Conservation (phyloP, 2,888 invertebrate genomes). For the Eucera pruinosa region DNA sequence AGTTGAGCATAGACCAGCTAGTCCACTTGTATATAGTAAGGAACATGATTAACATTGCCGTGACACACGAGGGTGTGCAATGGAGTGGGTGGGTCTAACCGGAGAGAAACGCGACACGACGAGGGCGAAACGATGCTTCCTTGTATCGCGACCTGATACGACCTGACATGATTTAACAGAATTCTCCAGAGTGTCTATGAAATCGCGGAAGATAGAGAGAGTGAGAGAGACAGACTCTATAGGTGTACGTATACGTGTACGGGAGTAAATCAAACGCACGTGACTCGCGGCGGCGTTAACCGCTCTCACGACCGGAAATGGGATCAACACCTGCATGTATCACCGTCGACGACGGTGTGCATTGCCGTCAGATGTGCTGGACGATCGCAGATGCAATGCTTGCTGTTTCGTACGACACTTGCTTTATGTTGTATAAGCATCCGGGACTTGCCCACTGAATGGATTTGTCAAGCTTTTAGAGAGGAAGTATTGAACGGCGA, state of each 20-base stretch:
- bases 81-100: background rate
- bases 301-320: constrained; percentile 68
- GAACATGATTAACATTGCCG: constrained; percentile 22
- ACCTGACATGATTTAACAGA: constrained; percentile 60
- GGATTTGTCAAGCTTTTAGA: constrained; percentile 28
- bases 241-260: background rate
- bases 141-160: background rate
- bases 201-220: constrained; percentile 10
- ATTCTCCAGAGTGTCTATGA: constrained; percentile 42
- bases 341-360: constrained; percentile 62
- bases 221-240: background rate
- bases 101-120: background rate
- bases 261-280: constrained; percentile 76
- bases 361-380: constrained; percentile 47
- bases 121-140: constrained; percentile 6
- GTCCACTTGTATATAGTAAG: constrained; percentile 1
- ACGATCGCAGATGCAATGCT: constrained; percentile 39
- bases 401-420: constrained; percentile 13
- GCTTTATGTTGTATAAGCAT: constrained; percentile 18
- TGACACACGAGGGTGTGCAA: background rate
- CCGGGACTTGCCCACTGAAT: background rate
- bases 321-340: constrained; percentile 76
- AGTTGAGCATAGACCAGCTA: background rate
- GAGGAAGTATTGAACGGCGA: background rate
- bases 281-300: constrained; percentile 59